A percentile compares a stretch with the other conserved stretches of the same genome.
phyloP scores from a whole-genome alignment of 1,140 invertebrate species.

The Tetramorium alpestre region DNA sequence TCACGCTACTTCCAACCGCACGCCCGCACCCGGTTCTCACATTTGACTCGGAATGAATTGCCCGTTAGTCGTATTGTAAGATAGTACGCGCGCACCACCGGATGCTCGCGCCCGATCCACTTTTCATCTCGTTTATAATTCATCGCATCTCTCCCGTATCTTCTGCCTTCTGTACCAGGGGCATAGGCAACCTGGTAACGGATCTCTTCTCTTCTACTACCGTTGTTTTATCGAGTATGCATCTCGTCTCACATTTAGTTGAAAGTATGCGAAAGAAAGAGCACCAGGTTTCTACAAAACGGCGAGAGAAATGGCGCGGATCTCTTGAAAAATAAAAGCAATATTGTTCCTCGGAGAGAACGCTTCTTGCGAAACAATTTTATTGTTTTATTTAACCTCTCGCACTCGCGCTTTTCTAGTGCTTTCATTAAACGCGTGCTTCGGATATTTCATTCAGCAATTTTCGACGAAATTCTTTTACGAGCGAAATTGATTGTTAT shows the following conservation, averaged over 20 bases:
- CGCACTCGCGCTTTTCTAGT: slow-evolving; percentile 25
- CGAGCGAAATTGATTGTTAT: slow-evolving; percentile 38
- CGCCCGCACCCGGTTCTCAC: background rate
- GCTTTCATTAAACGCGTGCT: slow-evolving; percentile 59
- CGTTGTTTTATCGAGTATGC: slow-evolving; percentile 34
- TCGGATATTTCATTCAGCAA: slow-evolving; percentile 52
- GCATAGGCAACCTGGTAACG: slow-evolving; percentile 8
- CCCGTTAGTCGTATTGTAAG: slow-evolving; percentile 25
- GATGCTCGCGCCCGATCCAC: slow-evolving; percentile 9
- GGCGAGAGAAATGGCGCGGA: slow-evolving; percentile 8
- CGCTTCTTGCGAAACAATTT: slow-evolving; percentile 53
- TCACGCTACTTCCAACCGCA: background rate
- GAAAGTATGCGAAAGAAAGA: slow-evolving; percentile 41
- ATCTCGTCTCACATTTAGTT: slow-evolving; percentile 26
- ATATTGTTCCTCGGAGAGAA: slow-evolving; percentile 44
- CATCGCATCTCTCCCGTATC: slow-evolving; percentile 10
- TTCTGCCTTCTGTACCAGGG: background rate
- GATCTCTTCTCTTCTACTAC: background rate
- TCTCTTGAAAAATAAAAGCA: slow-evolving; percentile 59
- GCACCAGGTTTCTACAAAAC: slow-evolving; percentile 4
- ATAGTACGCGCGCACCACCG: background rate
- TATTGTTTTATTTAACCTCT: slow-evolving; percentile 54
- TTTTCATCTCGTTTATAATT: slow-evolving; percentile 58
- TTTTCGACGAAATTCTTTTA: slow-evolving; percentile 47
- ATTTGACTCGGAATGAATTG: slow-evolving; percentile 40